A percentile compares a stretch with the other conserved stretches of the same genome.
These are phyloP conservation scores for Gymnoscopelus microlampas DNA, from an alignment of 2,797 vertebrate species.

Conservation along the genomic window DNA sequence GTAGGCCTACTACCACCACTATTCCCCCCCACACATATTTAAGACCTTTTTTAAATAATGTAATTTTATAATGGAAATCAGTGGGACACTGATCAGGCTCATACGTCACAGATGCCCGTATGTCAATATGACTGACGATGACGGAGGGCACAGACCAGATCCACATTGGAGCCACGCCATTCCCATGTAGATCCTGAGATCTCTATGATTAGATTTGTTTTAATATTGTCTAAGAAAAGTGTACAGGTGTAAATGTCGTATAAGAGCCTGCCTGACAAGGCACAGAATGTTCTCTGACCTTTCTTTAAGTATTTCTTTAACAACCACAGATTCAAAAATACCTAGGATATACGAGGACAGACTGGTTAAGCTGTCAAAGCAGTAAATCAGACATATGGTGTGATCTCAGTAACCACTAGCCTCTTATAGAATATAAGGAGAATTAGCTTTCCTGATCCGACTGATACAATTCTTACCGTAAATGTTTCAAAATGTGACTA, in stretches of 20 bases:
- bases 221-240: background rate
- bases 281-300: conserved; percentile 32
- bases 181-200: too few species aligned
- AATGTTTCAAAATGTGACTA: too few species aligned
- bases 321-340: conserved; percentile 45
- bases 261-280: background rate
- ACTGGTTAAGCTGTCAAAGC: conserved; percentile 28
- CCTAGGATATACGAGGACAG: conserved; percentile 44
- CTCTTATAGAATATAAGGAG: conserved; percentile 34
- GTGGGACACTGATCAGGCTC: too few species aligned
- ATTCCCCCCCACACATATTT: too few species aligned
- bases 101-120: too few species aligned
- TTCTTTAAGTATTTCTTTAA: conserved; percentile 36
- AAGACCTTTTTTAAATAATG: too few species aligned
- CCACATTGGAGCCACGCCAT: too few species aligned
- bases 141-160: too few species aligned
- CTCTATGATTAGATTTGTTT: too few species aligned
- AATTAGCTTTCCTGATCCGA: conserved; percentile 43
- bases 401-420: conserved; percentile 58
- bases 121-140: too few species aligned
- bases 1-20: too few species aligned
- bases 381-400: conserved; percentile 62
- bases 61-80: too few species aligned
- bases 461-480: background rate
- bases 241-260: background rate